Conservation (phyloP, 2,797 vertebrate genomes). For the Sebastes steindachneri region DNA sequence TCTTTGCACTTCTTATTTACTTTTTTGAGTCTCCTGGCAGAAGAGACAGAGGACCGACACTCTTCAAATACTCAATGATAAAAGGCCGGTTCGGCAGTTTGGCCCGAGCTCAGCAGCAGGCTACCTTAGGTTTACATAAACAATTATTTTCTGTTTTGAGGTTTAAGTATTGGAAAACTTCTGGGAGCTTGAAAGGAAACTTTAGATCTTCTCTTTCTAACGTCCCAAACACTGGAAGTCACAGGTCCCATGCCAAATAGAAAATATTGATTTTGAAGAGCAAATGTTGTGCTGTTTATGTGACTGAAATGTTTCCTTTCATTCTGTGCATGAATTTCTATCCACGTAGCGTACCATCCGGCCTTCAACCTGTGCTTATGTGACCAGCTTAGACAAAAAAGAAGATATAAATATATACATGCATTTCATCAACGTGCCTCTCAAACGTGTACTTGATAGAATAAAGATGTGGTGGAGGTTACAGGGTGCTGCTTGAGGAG, state of each 20-base stretch:
- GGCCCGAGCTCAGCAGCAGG: background rate
- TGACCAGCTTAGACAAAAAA: background rate
- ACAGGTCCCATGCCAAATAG: background rate
- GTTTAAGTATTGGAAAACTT: background rate
- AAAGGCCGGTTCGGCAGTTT: background rate
- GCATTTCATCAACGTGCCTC: background rate
- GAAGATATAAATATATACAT: background rate
- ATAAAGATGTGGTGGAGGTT: constrained; percentile 2
- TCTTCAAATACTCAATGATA: background rate
- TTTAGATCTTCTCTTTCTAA: background rate
- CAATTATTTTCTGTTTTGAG: background rate
- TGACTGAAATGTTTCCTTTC: background rate
- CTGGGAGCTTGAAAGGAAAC: background rate
- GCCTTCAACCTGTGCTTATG: background rate
- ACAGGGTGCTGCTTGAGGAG: background rate
- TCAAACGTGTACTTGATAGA: background rate
- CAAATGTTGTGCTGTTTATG: background rate
- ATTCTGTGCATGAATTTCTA: background rate
- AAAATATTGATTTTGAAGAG: constrained; percentile 12
- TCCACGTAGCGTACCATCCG: background rate
- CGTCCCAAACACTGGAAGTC: background rate
- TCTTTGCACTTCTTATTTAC: background rate
- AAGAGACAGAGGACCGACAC: too few relatives aligned
- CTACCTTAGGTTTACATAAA: background rate
- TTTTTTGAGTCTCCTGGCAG: background rate